A percentile compares a stretch with the other conserved stretches of the same genome.
Evolutionary conservation across 2,888 invertebrate species (phyloP).

Genomic region (Tenthredo distinguenda): DNA sequence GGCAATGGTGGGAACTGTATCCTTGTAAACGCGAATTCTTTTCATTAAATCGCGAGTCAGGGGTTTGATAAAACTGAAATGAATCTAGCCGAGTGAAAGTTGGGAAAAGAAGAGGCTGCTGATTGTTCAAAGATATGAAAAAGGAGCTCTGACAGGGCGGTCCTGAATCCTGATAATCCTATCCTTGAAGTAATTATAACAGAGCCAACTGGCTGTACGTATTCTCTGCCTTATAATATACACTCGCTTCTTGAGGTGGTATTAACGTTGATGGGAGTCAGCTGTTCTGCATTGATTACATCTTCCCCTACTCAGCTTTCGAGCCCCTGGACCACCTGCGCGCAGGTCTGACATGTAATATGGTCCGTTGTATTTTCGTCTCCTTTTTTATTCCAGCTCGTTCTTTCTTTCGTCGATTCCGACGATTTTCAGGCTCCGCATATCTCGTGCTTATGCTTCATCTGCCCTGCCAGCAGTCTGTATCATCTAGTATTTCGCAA

Average conservation of each 20-base stretch:
- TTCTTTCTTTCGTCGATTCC: background rate
- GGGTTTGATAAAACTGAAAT: background rate
- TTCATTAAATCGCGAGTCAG: background rate
- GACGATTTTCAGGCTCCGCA: background rate
- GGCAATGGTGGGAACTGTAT: background rate
- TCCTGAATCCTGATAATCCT: slow-evolving; percentile 21
- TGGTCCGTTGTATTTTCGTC: slow-evolving; percentile 8
- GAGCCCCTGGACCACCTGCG: slow-evolving; percentile 31
- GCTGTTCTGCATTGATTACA: slow-evolving; percentile 51
- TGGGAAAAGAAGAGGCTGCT: background rate
- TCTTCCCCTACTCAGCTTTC: slow-evolving; percentile 10
- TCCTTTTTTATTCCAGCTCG: background rate
- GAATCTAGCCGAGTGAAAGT: background rate
- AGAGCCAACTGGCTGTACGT: slow-evolving; percentile 6
- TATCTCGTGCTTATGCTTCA: background rate
- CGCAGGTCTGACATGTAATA: slow-evolving; percentile 46
- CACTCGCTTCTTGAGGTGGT: slow-evolving; percentile 45
- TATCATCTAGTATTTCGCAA: background rate
- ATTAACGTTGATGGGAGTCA: slow-evolving; percentile 48
- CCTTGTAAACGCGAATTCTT: background rate
- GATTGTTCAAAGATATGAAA: slow-evolving; percentile 17
- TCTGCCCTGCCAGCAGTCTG: background rate
- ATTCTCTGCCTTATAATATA: slow-evolving; percentile 23
- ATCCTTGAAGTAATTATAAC: slow-evolving; percentile 35
- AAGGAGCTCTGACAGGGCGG: background rate